A percentile compares a stretch with the other conserved stretches of the same genome.
Evolutionary conservation across 2,888 invertebrate species (phyloP).

Genomic region (Campoletis raptor): DNA sequence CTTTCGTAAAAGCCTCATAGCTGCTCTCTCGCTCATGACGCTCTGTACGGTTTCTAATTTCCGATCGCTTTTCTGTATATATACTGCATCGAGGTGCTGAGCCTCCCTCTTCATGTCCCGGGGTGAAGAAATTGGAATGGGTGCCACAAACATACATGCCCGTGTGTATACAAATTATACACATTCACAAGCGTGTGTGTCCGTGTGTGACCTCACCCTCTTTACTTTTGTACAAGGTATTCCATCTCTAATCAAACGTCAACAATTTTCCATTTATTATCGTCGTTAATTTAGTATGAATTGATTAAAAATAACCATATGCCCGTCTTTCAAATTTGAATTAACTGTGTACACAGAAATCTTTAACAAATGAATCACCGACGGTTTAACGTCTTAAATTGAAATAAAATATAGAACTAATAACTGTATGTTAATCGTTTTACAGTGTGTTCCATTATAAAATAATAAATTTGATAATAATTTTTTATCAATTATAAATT

Average conservation of each 20-base stretch:
- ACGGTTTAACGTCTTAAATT: too few relatives aligned
- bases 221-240: conserved; percentile 14
- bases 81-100: conserved; percentile 29
- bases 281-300: neutral
- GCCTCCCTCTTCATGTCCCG: conserved; percentile 58
- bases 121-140: conserved; percentile 41
- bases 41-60: conserved; percentile 77
- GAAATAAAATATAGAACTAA: too few relatives aligned
- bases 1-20: conserved; percentile 54
- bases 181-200: neutral
- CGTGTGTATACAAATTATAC: neutral
- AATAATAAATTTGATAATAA: too few relatives aligned
- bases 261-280: neutral
- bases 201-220: neutral
- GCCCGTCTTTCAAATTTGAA: neutral
- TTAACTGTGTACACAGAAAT: neutral
- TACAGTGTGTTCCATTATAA: too few relatives aligned
- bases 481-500: too few relatives aligned
- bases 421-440: too few relatives aligned
- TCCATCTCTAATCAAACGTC: neutral
- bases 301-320: neutral
- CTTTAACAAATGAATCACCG: too few relatives aligned
- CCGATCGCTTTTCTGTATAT: conserved; percentile 75
- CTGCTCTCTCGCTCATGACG: conserved; percentile 47
- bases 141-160: neutral